These are phyloP conservation scores for Albula goreensis DNA, from an alignment of 2,113 vertebrate genomes.

Conservation along the genomic window DNA sequence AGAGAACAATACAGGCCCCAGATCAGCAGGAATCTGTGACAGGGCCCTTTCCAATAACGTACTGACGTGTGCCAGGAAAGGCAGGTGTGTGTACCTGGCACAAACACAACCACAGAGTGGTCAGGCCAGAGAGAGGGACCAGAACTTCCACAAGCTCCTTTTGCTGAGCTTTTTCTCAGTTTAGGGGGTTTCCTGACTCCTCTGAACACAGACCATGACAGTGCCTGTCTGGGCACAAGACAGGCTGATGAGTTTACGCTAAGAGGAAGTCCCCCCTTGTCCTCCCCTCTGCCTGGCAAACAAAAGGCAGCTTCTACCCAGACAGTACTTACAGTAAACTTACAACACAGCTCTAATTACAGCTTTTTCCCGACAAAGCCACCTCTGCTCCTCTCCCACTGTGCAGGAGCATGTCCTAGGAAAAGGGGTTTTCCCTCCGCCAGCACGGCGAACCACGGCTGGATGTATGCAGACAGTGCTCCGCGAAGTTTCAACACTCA, in stretches of 20 bases:
- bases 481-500: neutral
- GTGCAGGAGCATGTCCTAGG: neutral
- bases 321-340: constrained; percentile 51
- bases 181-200: neutral
- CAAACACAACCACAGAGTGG: neutral
- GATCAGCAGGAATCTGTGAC: neutral
- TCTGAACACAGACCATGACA: neutral
- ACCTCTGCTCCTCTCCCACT: neutral
- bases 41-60: neutral
- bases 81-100: neutral
- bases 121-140: too few relatives aligned
- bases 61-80: neutral
- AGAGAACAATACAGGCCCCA: neutral
- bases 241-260: constrained; percentile 10
- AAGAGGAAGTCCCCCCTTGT: constrained; percentile 49
- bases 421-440: neutral
- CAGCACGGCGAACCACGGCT: neutral
- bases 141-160: too few relatives aligned
- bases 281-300: constrained; percentile 13
- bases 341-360: constrained; percentile 34
- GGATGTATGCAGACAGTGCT: neutral
- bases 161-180: too few relatives aligned
- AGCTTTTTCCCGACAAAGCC: constrained; percentile 12
- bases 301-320: constrained; percentile 43
- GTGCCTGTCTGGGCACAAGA: neutral